Evolutionary conservation across 2,888 invertebrate species (phyloP), one percentile per base, ranked within the genome.

Genomic region (Lasioglossum vierecki): DNA sequence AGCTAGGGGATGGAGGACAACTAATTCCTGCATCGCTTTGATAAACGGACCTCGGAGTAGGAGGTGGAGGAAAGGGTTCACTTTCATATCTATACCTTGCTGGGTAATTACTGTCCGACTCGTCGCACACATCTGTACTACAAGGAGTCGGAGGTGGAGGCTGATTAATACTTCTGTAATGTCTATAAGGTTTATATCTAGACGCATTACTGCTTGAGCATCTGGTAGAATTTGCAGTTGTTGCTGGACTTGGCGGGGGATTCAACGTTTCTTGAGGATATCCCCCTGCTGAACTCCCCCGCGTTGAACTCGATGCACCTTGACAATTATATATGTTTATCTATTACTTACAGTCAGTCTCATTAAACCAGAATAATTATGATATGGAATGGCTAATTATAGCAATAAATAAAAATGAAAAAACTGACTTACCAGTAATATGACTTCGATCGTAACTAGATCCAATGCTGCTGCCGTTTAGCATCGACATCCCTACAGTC

Each of bases 91-190:
- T 95, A 88, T 95, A 96, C 83, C 96, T 96, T 66, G 96, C 95
- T 18, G 97, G 96, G 91, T 97, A 97, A 93, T 97, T 97, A 82
- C 97, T 97, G 92, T 98, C 98, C 41, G 98, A 98, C 95, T 98
- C 98, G 94, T 98, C 98, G 92, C 98, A 99, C 89, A 99, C 98
- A 91, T 99, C 99, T 57, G 99, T 99, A 89, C 98, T 98, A 93
- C 98, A 99, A 0, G 99, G 99, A 39, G 99, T 99, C 18, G 99
- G 99, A 44, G 99, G 99, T 11, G 99, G 99, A 0, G 98, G 98
- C 94, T 98, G 97, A 95, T 97, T 97, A 86, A 97, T 97, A 88
- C 97, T 96, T 89, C 96, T 94, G 94, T 98, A 97, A 95, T 98
- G 97, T 44, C 97, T 96, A 95, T 97, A 97, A 2, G 98, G 97